Base-by-base conservation (phyloP, 2,113 vertebrate species). In the Uria lomvia region DNA sequence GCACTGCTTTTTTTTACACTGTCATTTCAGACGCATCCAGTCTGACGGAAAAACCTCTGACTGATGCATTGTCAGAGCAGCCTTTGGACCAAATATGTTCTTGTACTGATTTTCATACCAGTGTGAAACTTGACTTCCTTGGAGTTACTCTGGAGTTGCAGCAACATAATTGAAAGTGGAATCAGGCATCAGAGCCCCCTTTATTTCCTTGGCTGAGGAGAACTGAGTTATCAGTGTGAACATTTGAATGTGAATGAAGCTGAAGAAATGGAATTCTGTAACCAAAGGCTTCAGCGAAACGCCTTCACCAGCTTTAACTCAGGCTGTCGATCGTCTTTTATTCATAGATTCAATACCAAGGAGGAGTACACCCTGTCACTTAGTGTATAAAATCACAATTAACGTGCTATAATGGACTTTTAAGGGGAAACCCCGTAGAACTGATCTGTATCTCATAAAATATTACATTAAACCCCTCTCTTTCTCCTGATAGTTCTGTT, bases 351-450 rank as follows among this genome's bases (percentile, higher is more conserved):
- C 93, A 84, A 27, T 91, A 55, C 77, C 1, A 3, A 94, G 86
- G 86, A 92, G 87, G 84, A 86, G 70, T 75, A 82, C 55, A 67
- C 62, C 27, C 76, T 21, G 2, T 63, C 94, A 85, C 73, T 95
- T 97, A 87, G 67, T 65, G 60, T 95, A 45, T 95, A 90, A 97
- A 94, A 97, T 96, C 94, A 97, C 94, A 94, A 83, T 96, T 95
- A 97, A 95, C 0, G 1, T 93, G 71, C 52, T 73, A 55, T 78
- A 96, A 96, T 96, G 80, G 92, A 68, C 85, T 96, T 96, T 59
- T 83, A 96, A 95, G 83, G 43, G 71, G 63, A 95, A 95, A 95
- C 32, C 60, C 90, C 65, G 75, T 96, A 95, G 91, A 97, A 95
- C 76, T 86, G 19, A 94, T 95, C 93, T 92, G 30, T 91, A 93